A percentile compares a stretch with the other conserved stretches of the same genome.
phyloP scores from a whole-genome alignment of 2,888 invertebrate species.

The Mystacides longicornis region DNA sequence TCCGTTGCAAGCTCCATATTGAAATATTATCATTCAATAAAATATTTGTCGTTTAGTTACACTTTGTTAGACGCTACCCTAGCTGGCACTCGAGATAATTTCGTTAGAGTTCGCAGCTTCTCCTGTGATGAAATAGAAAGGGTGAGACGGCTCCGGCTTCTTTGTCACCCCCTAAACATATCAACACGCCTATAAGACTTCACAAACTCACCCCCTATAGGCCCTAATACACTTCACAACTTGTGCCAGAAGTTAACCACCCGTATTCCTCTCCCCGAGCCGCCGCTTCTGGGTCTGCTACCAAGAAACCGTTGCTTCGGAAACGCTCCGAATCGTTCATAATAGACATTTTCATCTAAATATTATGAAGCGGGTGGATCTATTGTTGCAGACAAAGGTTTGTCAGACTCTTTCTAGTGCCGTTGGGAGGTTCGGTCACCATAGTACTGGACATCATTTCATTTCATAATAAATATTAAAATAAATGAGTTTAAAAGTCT shows the following conservation, averaged over 20 bases:
- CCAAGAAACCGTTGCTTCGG: neutral
- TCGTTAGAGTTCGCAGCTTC: conserved; percentile 15
- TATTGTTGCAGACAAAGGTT: no score
- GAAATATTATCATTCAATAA: neutral
- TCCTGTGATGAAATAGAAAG: conserved; percentile 15
- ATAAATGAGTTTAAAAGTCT: no score
- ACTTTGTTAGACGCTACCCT: conserved; percentile 5
- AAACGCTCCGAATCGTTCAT: neutral
- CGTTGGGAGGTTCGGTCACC: no score
- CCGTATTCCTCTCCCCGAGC: conserved; percentile 9
- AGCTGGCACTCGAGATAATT: conserved; percentile 17
- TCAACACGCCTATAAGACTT: conserved; percentile 25
- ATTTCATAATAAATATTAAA: no score
- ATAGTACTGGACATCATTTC: no score
- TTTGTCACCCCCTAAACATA: conserved; percentile 27
- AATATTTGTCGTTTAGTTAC: neutral
- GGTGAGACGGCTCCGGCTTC: conserved; percentile 15
- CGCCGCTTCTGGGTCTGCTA: neutral
- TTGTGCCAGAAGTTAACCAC: conserved; percentile 23
- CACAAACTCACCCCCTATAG: conserved; percentile 17
- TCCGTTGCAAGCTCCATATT: no score
- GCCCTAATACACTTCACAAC: conserved; percentile 18
- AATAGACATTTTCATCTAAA: neutral
- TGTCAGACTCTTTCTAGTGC: no score
- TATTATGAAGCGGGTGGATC: no score